Evolutionary conservation across 1,140 invertebrate genomes (phyloP), one percentile per base, ranked within the genome.

Genomic region (Scaptomyza montana): DNA sequence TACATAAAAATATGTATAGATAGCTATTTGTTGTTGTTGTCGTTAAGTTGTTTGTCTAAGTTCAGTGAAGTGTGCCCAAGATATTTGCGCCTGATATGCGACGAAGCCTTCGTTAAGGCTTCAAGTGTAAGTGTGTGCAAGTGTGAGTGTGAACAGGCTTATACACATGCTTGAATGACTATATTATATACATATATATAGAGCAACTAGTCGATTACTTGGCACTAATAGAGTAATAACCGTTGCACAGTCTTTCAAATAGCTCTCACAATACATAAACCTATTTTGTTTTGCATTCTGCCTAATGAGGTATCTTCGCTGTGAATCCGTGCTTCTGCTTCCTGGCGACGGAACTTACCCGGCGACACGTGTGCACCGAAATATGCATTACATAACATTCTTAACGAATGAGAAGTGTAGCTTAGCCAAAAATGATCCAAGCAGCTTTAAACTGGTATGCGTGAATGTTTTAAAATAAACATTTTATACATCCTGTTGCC

Each of bases 21-120:
- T 66, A 57, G 64, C 45, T 63, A 60, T 39, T 63, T 51, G 16
- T 21, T 61, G 49, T 16, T 64, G 64, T 74, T 63, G 80, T 70
- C 55, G 47, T 63, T 65, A 13, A 53, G 49, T 65, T 86, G 78
- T 89, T 89, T 79, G 78, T 78, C 76, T 89, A 82, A 89, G 82
- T 65, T 62, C 72, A 87, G 71, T 87, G 84, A 82, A 87, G 82
- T 87, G 84, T 87, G 77, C 64, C 78, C 64, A 56, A 89, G 84
- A 87, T 87, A 87, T 82, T 87, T 78, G 59, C 76, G 72, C 78
- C 71, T 65, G 81, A 86, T 87, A 86, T 87, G 78, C 78, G 70
- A 54, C 39, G 69, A 80, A 67, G 73, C 47, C 54, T 19, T 36
- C 8, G 49, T 19, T 53, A 21, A 25, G 59, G 39, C 47, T 10